Evolutionary conservation across 2,113 vertebrate genomes (phyloP), one percentile per base, ranked within the genome.

Genomic region (Phylloscopus trochilus): DNA sequence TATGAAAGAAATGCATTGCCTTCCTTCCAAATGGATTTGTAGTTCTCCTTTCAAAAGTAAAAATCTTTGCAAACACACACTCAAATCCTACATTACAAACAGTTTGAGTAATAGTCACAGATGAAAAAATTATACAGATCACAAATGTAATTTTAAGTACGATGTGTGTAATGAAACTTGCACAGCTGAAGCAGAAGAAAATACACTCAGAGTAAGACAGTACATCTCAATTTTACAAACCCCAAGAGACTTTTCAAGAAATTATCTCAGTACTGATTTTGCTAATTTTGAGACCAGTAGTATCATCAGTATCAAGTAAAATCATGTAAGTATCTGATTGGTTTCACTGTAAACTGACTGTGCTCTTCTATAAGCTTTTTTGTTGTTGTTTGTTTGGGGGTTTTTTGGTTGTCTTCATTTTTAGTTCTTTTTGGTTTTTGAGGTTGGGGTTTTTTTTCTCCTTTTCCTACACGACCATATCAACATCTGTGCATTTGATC

Each of bases 361-460:
- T 2, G 3, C 18, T 69, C 41, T 18, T 68, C 28, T 73, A 20
- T 37, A 91, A 81, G 78, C 8, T 46, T 31, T 37, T 23, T 31
- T 16, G 10, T 26, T 33, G 35, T 46, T 47, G 15, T 60, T 59
- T 30, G 8, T 24, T 31, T 59, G n/a, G 9, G 5, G 2, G 5
- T 12, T 27, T 69, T 59, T 37, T 9, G 8, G 16, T 3, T 15
- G 17, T 9, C 30, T 23, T n/a, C 23, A 15, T 6, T 1, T 12
- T 35, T 46, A 20, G 19, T 31, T 31, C 22, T 49, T 35, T 7
- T 9, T 68, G 16, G 16, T 31, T 58, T 44, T 73, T 31, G 24
- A 46, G 56, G 2, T 1, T 56, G n/a, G 8, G 5, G 5, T 0
- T 3, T 11, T 21, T 12, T 31, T 7, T 3, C 1, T 1, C 13